Evolutionary conservation across 2,888 invertebrate species (phyloP).

Genomic region (Clusia tigrina): DNA sequence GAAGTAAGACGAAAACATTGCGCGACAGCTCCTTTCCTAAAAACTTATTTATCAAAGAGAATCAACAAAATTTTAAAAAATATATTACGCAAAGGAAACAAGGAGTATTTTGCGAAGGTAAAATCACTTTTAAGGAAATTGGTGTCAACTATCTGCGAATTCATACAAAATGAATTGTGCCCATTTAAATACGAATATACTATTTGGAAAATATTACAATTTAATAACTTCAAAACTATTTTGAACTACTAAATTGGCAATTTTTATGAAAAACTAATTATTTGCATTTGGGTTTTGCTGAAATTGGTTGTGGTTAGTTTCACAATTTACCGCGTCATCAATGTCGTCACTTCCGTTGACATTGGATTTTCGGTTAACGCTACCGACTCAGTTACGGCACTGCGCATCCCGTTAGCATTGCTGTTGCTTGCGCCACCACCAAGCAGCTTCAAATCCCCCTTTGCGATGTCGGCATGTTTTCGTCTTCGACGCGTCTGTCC

Average conservation of each 20-base stretch:
- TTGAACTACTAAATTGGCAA: background rate
- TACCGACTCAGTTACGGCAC: constrained; percentile 56
- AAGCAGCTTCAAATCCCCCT: constrained; percentile 58
- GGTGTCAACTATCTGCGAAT: too few relatives aligned
- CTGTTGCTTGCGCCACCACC: constrained; percentile 34
- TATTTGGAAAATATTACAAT: background rate
- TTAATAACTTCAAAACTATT: background rate
- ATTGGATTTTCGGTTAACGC: constrained; percentile 61
- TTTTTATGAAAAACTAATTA: background rate
- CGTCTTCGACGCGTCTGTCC: constrained; percentile 57
- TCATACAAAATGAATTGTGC: background rate
- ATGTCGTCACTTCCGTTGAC: constrained; percentile 57
- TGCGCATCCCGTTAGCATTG: constrained; percentile 43
- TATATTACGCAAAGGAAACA: too few relatives aligned
- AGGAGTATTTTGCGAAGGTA: too few relatives aligned
- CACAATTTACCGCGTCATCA: constrained; percentile 57
- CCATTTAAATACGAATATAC: background rate
- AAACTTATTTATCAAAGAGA: too few relatives aligned
- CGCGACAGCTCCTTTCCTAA: too few relatives aligned
- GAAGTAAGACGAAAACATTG: too few relatives aligned
- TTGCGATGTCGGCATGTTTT: constrained; percentile 53
- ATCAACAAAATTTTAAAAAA: too few relatives aligned
- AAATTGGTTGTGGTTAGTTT: too few relatives aligned
- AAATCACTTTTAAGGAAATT: too few relatives aligned
- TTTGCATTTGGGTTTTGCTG: constrained; percentile 5